A percentile compares a stretch with the other conserved stretches of the same genome.
Evolutionary conservation across 2,888 invertebrate species (phyloP).

Genomic region (Nycteola revayana): DNA sequence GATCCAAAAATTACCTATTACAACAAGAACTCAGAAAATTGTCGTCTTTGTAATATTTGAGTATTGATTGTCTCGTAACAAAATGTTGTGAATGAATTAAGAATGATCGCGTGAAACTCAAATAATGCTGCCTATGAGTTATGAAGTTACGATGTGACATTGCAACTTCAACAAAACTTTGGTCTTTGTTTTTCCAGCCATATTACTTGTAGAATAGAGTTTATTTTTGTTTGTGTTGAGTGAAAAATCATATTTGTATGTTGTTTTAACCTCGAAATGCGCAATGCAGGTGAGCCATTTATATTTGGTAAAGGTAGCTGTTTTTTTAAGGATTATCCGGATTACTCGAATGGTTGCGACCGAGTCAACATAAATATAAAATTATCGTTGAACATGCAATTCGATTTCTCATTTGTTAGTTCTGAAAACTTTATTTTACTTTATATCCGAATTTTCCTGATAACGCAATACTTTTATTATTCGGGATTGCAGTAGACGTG

Average conservation of each 20-base stretch:
- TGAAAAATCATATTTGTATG: constrained; percentile 11
- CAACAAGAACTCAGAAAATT: too few relatives aligned
- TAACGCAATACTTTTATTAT: too few relatives aligned
- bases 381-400: constrained; percentile 15
- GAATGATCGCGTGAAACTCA: too few relatives aligned
- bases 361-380: constrained; percentile 8
- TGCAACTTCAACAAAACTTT: constrained; percentile 22
- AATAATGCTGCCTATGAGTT: constrained; percentile 32
- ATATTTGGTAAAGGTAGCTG: constrained; percentile 26
- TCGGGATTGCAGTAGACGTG: too few relatives aligned
- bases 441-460: too few relatives aligned
- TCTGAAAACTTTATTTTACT: too few relatives aligned
- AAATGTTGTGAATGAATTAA: too few relatives aligned
- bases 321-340: constrained; percentile 28
- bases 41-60: too few relatives aligned
- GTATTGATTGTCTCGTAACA: too few relatives aligned
- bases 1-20: too few relatives aligned
- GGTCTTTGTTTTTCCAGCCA: constrained; percentile 3
- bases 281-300: constrained; percentile 41
- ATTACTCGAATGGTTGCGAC: constrained; percentile 5
- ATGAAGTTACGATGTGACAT: constrained; percentile 23
- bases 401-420: constrained; percentile 8
- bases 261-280: constrained; percentile 35
- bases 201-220: constrained; percentile 1
- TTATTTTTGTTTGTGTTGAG: constrained; percentile 4